A percentile compares a stretch with the other conserved stretches of the same genome.
Evolutionary conservation across 2,797 vertebrate genomes (phyloP).

Genomic region (Capromys pilorides): DNA sequence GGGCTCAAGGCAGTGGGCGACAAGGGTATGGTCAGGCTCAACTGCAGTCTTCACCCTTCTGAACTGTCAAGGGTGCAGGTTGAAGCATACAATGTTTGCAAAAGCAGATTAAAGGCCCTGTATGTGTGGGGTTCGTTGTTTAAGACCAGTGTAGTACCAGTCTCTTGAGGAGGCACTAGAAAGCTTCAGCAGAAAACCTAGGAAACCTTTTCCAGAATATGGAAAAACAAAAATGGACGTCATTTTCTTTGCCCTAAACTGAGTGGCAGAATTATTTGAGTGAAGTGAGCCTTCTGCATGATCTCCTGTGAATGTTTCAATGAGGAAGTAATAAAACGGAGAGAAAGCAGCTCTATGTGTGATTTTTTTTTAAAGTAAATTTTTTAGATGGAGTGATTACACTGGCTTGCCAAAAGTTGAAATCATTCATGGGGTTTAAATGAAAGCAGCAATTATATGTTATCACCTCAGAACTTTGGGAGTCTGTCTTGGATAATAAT

Average conservation of each 20-base stretch:
- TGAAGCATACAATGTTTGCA: not conserved
- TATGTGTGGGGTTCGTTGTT: not conserved
- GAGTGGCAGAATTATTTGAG: not conserved
- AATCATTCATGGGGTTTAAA: conserved; percentile 23
- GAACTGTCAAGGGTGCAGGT: not conserved
- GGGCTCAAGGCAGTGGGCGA: not conserved
- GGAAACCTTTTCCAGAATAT: conserved; percentile 23
- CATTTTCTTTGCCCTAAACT: not conserved
- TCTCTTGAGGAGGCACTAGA: not conserved
- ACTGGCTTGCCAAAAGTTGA: conserved; percentile 46
- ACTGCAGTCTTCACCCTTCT: conserved; percentile 4
- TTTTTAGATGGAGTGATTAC: not conserved
- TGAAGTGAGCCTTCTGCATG: not conserved
- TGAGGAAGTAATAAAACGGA: conserved; percentile 22
- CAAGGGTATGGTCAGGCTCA: not conserved
- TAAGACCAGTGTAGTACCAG: not conserved
- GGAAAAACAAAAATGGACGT: not conserved
- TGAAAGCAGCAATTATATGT: not conserved
- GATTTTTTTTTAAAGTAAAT: not conserved
- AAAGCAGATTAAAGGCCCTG: not conserved
- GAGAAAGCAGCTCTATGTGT: conserved; percentile 22
- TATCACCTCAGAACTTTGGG: not conserved
- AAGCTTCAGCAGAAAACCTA: not conserved
- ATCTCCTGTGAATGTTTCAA: not conserved
- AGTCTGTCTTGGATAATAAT: not conserved